Evolutionary conservation across 1,140 invertebrate species (phyloP).

Genomic region (Euwallacea similis): DNA sequence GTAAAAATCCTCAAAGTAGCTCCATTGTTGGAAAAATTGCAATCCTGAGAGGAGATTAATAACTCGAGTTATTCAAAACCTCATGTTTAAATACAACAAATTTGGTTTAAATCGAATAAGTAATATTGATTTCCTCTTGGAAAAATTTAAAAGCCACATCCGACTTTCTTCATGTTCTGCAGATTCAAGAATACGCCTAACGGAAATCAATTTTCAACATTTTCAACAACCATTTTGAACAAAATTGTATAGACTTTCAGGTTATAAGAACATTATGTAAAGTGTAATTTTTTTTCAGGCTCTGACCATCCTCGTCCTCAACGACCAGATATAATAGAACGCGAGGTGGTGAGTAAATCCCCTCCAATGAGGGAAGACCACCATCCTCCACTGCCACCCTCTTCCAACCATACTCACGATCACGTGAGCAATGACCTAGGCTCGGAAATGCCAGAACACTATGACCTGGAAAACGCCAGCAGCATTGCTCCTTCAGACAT

Average conservation of each 20-base stretch:
- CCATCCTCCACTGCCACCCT: slow-evolving; percentile 69
- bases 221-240: neutral
- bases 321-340: slow-evolving; percentile 89
- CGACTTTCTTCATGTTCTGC: no score
- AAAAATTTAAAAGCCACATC: no score
- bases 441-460: slow-evolving; percentile 90
- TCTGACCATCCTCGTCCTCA: slow-evolving; percentile 69
- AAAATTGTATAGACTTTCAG: no score
- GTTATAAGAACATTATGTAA: neutral
- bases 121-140: no score
- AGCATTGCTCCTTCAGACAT: slow-evolving; percentile 97
- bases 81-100: no score
- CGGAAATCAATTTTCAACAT: neutral
- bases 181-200: no score
- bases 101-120: no score
- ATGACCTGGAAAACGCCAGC: slow-evolving; percentile 95
- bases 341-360: slow-evolving; percentile 81
- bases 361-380: slow-evolving; percentile 76
- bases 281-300: neutral
- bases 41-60: no score
- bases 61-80: no score
- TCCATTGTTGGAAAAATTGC: no score
- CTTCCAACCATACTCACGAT: slow-evolving; percentile 67
- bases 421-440: slow-evolving; percentile 67
- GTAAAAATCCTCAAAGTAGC: no score